Conservation (phyloP, 2,797 vertebrate genomes). For the Danionella dracula region DNA sequence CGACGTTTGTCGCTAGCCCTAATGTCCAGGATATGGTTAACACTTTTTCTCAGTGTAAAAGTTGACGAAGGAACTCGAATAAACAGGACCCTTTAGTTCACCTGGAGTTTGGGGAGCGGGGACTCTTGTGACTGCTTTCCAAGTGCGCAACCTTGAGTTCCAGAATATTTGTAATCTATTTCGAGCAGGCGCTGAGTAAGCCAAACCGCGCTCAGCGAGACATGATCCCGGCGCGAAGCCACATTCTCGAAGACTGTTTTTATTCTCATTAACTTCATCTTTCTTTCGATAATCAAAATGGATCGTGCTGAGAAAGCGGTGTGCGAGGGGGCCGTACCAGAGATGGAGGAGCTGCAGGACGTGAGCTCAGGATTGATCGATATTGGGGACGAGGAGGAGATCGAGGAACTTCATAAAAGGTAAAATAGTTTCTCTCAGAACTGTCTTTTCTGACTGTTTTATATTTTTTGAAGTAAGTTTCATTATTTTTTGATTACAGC, state of each 20-base stretch:
- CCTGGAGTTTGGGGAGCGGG: not conserved
- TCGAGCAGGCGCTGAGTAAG: slow-evolving; percentile 83
- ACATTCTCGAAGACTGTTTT: slow-evolving; percentile 44
- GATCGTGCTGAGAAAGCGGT: slow-evolving; percentile 61
- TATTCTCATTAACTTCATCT: slow-evolving; percentile 9
- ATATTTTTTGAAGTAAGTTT: too few species aligned
- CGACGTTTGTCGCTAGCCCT: slow-evolving; percentile 12
- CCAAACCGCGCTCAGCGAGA: slow-evolving; percentile 71
- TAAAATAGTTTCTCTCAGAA: slow-evolving; percentile 49
- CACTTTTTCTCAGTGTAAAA: not conserved
- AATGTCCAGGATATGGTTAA: not conserved
- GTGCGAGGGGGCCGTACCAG: slow-evolving; percentile 59
- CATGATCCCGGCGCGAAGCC: slow-evolving; percentile 75
- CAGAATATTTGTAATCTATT: slow-evolving; percentile 76
- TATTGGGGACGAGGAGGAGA: slow-evolving; percentile 70
- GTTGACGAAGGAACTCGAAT: not conserved
- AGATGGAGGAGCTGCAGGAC: slow-evolving; percentile 65
- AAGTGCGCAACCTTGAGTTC: slow-evolving; percentile 19
- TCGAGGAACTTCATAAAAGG: slow-evolving; percentile 82
- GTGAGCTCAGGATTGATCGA: slow-evolving; percentile 53
- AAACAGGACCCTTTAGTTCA: not conserved
- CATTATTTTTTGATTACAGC: too few species aligned
- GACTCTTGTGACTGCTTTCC: not conserved
- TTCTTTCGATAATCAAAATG: slow-evolving; percentile 53
- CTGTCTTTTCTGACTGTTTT: too few species aligned